Conservation (phyloP, 2,797 vertebrate genomes). For the Iguana delicatissima region DNA sequence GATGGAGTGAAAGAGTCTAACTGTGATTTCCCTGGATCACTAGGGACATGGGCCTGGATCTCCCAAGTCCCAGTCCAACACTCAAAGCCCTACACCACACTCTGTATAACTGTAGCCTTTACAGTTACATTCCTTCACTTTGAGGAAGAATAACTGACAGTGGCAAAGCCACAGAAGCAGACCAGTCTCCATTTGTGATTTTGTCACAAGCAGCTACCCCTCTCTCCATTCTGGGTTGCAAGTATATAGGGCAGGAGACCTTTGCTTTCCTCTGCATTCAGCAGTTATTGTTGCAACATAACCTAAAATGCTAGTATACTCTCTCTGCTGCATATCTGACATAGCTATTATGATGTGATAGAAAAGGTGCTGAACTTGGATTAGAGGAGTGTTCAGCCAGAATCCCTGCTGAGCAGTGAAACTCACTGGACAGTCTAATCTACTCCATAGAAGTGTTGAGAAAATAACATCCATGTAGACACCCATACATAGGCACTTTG, state of each 20-base stretch:
- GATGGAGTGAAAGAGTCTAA: background rate
- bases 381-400: too few relatives aligned
- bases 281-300: background rate
- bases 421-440: constrained; percentile 16
- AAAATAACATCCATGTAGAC: too few relatives aligned
- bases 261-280: background rate
- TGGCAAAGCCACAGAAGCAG: background rate
- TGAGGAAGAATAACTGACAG: too few relatives aligned
- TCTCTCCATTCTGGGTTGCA: background rate
- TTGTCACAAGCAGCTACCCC: background rate
- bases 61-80: background rate
- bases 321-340: background rate
- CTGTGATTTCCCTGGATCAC: background rate
- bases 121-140: too few relatives aligned
- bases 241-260: background rate
- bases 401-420: background rate
- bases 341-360: background rate
- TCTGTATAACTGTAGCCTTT: background rate
- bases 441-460: background rate
- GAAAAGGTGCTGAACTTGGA: background rate
- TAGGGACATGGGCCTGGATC: background rate
- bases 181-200: background rate
- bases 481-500: background rate
- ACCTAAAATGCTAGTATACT: background rate
- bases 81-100: background rate